A percentile compares a stretch with the other conserved stretches of the same genome.
phyloP scores from a whole-genome alignment of 2,797 vertebrate species.

The Distichodus sexfasciatus region DNA sequence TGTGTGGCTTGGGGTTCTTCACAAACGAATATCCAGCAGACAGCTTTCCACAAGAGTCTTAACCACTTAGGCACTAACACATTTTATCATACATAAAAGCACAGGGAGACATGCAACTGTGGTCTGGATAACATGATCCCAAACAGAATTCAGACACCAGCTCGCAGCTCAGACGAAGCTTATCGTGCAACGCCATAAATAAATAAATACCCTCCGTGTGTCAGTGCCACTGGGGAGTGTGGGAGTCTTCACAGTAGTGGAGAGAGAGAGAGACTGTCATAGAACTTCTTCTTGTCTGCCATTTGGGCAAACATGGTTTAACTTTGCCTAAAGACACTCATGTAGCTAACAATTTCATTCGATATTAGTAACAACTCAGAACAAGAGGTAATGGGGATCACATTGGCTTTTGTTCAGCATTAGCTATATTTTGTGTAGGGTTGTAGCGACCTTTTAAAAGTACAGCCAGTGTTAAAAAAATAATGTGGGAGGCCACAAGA shows the following conservation, averaged over 20 bases:
- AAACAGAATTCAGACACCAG: conserved; percentile 2
- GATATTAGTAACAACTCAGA: too few species aligned
- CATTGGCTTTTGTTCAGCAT: too few species aligned
- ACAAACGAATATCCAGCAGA: background rate
- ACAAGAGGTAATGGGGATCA: too few species aligned
- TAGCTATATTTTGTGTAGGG: too few species aligned
- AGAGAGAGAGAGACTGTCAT: background rate
- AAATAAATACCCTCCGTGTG: background rate
- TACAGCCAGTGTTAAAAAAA: background rate
- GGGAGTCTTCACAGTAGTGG: background rate
- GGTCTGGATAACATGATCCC: background rate
- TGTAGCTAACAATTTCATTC: too few species aligned
- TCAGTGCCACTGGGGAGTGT: conserved; percentile 6
- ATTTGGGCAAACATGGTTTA: too few species aligned
- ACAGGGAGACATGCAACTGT: background rate
- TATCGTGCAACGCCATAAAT: background rate
- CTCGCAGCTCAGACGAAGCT: background rate
- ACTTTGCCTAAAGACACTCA: too few species aligned
- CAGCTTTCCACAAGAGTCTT: background rate
- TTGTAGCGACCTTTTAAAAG: background rate
- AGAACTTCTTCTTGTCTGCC: too few species aligned
- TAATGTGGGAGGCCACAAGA: background rate
- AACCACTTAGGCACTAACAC: background rate
- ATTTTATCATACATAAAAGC: background rate
- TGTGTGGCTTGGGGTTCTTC: conserved; percentile 16